Evolutionary conservation across 2,888 invertebrate genomes (phyloP).

Genomic region (Limulus polyphemus): DNA sequence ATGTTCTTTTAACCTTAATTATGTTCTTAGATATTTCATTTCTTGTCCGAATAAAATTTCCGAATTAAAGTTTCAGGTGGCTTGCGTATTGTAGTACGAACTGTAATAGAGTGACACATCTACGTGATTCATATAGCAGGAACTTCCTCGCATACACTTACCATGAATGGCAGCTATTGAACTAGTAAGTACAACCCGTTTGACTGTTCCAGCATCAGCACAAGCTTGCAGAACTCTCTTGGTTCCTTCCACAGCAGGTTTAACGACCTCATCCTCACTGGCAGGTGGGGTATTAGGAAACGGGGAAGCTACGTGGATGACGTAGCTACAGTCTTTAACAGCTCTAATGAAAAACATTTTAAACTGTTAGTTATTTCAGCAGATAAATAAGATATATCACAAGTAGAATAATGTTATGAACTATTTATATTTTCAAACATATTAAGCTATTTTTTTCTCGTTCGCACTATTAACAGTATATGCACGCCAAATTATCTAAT

Average conservation of each 20-base stretch:
- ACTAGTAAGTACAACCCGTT: slow-evolving; percentile 42
- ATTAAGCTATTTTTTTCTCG: too few species aligned
- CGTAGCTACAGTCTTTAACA: slow-evolving; percentile 37
- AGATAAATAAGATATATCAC: neutral
- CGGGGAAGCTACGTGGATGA: slow-evolving; percentile 41
- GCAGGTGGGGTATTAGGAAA: slow-evolving; percentile 32
- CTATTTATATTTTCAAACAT: too few species aligned
- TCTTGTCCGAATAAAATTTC: too few species aligned
- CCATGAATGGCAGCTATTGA: slow-evolving; percentile 40
- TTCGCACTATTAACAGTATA: too few species aligned
- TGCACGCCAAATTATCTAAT: too few species aligned
- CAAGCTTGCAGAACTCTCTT: slow-evolving; percentile 39
- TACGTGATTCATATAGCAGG: too few species aligned
- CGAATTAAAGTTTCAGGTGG: too few species aligned
- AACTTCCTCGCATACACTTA: slow-evolving; percentile 9
- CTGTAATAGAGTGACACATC: too few species aligned
- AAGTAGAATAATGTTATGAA: neutral
- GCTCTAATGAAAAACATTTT: slow-evolving; percentile 30
- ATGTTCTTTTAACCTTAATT: too few species aligned
- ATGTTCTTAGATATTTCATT: too few species aligned
- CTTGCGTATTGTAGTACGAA: too few species aligned
- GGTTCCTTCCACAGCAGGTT: slow-evolving; percentile 42
- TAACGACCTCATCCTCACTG: slow-evolving; percentile 37
- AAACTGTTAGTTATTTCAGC: too few species aligned
- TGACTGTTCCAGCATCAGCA: slow-evolving; percentile 36